Conservation (phyloP, 2,797 vertebrate genomes). For the Polyboroides typus region DNA sequence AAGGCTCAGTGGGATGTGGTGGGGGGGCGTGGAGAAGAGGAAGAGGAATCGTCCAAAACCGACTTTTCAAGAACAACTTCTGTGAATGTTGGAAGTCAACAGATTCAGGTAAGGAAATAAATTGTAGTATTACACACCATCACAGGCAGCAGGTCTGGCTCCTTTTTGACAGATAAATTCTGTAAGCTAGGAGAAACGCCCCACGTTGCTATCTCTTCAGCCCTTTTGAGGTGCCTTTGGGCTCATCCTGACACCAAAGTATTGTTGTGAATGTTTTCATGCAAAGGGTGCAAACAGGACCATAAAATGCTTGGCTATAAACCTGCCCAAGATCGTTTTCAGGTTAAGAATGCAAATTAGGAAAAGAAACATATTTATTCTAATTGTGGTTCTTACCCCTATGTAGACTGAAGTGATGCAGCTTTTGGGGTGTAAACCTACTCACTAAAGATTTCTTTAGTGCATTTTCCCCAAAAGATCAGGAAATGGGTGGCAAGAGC, state of each 20-base stretch:
- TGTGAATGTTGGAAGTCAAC: neutral
- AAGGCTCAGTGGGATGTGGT: neutral
- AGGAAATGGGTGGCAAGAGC: neutral
- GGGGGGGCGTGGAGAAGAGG: accelerated
- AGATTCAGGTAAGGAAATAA: neutral
- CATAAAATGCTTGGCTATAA: neutral
- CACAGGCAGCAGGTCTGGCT: neutral
- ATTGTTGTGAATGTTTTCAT: neutral
- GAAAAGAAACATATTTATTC: neutral
- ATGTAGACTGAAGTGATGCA: neutral
- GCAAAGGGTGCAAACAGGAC: neutral
- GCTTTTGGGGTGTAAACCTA: neutral
- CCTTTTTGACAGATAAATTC: neutral
- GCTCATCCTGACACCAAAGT: neutral
- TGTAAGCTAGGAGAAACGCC: neutral
- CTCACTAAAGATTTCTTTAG: neutral
- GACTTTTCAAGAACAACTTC: neutral
- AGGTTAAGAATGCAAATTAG: neutral
- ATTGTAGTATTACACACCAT: accelerated
- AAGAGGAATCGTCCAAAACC: neutral
- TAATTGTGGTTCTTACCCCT: neutral
- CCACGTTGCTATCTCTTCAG: neutral
- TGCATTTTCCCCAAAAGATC: neutral
- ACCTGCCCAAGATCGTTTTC: neutral
- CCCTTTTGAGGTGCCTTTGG: neutral